Evolutionary conservation across 2,113 vertebrate genomes (phyloP), one percentile per base, ranked within the genome.

Genomic region (Leucopternis melanops): DNA sequence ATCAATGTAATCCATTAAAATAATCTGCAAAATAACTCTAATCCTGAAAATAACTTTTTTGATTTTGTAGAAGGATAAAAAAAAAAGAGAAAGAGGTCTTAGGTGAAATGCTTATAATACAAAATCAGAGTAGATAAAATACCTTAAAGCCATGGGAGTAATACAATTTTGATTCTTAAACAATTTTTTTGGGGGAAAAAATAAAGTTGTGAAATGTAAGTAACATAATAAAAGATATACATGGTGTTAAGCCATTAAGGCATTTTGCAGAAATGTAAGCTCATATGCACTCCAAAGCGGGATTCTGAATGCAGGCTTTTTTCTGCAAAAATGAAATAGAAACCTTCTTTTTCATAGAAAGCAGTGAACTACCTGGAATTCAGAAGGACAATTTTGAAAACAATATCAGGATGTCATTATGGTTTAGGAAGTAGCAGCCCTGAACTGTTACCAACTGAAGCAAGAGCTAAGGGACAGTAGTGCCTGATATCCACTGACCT

Each of bases 31-130:
- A 91, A 52, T 90, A 94, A 91, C 47, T 96, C 54, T 94, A 95
- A 96, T 95, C 86, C 87, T 93, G 79, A 78, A 97, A 96, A 96
- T 83, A 96, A 95, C 55, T 89, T 94, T 95, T 94, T 55, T 88
- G 81, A 91, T 94, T 95, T 84, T 92, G 69, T 86, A 54, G 32
- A 90, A 94, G n/a, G 73, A 88, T 95, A 92, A 74, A 90, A 94
- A 94, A 90, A 63, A 73, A 70, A 72, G 7, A 72, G 18, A 49
- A 77, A 47, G 3, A 66, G 32, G 34, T 52, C 94, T 91, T 95
- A 94, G 26, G 9, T 86, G 44, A 93, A 96, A 72, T 54, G 65
- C 31, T 74, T 92, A 38, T 81, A 83, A 67, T 36, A 72, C 9
- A 87, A 94, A 94, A 81, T 52, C 67, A 74, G 52, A 47, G 18